These are phyloP conservation scores for Lophochroa leadbeateri DNA, from an alignment of 2,113 vertebrate species.

Conservation along the genomic window DNA sequence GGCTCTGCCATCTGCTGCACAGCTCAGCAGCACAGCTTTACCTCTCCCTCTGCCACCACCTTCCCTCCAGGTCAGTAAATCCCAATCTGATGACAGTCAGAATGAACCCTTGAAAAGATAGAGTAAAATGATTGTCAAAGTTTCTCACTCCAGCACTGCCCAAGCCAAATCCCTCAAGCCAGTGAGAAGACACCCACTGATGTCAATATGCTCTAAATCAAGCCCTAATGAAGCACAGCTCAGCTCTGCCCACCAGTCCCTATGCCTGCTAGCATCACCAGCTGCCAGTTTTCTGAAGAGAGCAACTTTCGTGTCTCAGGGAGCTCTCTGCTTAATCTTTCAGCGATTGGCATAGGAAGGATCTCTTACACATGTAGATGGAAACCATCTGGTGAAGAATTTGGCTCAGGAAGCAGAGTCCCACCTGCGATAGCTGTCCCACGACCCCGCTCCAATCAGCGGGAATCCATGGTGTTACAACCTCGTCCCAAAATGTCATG, in stretches of 20 bases:
- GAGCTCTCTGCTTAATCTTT: not conserved
- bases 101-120: not conserved
- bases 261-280: not conserved
- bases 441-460: accelerated
- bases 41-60: not conserved
- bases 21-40: not conserved
- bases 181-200: not conserved
- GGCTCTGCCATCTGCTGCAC: not conserved
- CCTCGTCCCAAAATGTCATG: not conserved
- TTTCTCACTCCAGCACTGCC: not conserved
- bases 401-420: not conserved
- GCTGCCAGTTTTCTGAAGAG: not conserved
- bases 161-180: not conserved
- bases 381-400: not conserved
- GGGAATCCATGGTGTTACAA: not conserved
- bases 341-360: accelerated
- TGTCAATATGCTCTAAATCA: not conserved
- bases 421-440: not conserved
- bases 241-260: not conserved
- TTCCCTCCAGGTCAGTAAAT: not conserved
- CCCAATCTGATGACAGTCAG: not conserved
- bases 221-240: not conserved
- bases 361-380: accelerated
- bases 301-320: not conserved
- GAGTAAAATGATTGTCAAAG: not conserved